Evolutionary conservation across 2,888 invertebrate genomes (phyloP).

Genomic region (Rhogogaster chlorosoma): DNA sequence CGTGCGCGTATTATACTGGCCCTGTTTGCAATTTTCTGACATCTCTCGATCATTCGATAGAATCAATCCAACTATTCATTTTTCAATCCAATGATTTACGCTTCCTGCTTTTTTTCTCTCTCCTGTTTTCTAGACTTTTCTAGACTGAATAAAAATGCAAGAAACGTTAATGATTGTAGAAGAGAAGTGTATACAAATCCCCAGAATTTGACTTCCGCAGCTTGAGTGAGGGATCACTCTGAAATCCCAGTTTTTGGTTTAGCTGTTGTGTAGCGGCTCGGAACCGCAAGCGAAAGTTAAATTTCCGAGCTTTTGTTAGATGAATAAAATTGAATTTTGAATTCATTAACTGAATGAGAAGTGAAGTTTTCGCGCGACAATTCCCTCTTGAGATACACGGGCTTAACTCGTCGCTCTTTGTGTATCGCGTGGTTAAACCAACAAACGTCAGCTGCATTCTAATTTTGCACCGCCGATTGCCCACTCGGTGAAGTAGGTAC

Average conservation of each 20-base stretch:
- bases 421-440: conserved; percentile 1
- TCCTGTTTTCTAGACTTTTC: too few species aligned
- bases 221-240: background rate
- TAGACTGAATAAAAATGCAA: background rate
- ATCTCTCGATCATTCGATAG: background rate
- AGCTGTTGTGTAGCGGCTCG: background rate
- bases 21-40: background rate
- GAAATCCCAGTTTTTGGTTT: background rate
- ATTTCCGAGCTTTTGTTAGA: background rate
- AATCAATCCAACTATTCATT: background rate
- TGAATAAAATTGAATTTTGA: background rate
- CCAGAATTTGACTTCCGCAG: background rate
- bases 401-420: background rate
- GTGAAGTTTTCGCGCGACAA: background rate
- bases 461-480: conserved; percentile 44
- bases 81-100: background rate
- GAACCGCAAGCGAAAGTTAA: background rate
- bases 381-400: background rate
- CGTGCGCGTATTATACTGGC: background rate
- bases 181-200: background rate
- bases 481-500: conserved; percentile 27
- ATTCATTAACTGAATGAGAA: background rate
- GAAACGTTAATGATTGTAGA: background rate
- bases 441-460: conserved; percentile 49
- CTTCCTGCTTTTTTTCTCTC: background rate